Conservation (phyloP, 2,797 vertebrate genomes). For the Alauda arvensis region DNA sequence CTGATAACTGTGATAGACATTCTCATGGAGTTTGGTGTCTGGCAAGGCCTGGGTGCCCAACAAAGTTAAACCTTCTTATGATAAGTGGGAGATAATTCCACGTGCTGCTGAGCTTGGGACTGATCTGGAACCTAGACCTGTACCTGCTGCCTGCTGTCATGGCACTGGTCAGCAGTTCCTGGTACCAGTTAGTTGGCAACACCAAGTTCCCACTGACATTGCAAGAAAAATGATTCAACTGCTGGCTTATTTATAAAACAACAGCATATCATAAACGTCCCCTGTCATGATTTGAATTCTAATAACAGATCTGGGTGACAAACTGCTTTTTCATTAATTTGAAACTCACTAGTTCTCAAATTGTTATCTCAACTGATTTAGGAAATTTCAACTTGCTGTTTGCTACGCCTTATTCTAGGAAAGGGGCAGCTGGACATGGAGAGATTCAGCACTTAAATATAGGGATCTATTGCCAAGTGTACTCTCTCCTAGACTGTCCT, state of each 20-base stretch:
- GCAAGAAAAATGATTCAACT: background rate
- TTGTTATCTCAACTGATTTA: background rate
- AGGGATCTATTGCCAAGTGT: background rate
- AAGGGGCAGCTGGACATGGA: background rate
- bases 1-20: background rate
- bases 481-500: background rate
- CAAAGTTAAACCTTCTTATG: background rate
- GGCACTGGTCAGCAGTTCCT: background rate
- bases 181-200: background rate
- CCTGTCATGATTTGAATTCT: background rate
- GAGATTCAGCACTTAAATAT: background rate
- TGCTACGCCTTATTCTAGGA: background rate
- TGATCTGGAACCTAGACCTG: background rate
- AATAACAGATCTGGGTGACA: background rate
- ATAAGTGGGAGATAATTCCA: background rate
- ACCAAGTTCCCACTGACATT: background rate
- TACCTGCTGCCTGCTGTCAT: background rate
- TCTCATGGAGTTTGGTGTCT: background rate
- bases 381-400: background rate
- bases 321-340: background rate
- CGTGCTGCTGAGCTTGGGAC: background rate
- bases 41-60: background rate
- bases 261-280: background rate
- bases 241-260: background rate
- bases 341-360: background rate